Percentiles rank a stretch among this genome's conserved stretches.
Conservation (phyloP, 2,888 invertebrate species). For the Spisula solida region DNA sequence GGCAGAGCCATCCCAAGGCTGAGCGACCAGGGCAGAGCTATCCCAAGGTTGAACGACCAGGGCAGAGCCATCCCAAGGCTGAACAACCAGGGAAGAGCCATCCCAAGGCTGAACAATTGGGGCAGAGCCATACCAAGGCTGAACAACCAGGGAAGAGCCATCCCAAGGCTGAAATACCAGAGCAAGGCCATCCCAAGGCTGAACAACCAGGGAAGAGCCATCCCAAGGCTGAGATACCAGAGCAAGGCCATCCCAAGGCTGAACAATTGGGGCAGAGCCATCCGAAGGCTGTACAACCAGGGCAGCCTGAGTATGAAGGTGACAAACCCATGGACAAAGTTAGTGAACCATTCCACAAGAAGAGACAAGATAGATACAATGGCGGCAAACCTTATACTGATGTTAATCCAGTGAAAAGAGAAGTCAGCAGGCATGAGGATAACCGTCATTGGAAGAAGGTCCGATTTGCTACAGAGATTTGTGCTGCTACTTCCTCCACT, state of each 20-base stretch:
- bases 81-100: too few species aligned
- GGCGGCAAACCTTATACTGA: neutral
- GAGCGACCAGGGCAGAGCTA: too few species aligned
- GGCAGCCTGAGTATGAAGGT: neutral
- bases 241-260: too few species aligned
- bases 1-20: too few species aligned
- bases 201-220: too few species aligned
- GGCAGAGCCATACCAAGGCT: too few species aligned
- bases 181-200: neutral
- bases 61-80: too few species aligned
- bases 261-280: neutral
- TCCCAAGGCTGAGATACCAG: neutral
- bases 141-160: too few species aligned
- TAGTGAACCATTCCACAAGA: neutral
- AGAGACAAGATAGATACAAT: slow-evolving; percentile 34
- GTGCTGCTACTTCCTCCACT: neutral
- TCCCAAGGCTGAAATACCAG: neutral
- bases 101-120: too few species aligned
- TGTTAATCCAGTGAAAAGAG: neutral
- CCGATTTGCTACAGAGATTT: neutral
- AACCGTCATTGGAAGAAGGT: neutral
- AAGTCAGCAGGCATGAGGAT: neutral
- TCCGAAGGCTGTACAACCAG: neutral
- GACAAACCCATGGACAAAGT: neutral
- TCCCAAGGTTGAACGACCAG: too few species aligned